phyloP scores from a whole-genome alignment of 37 sponge, comb jelly and placozoan genomes.

The Theonella swinhoei region DNA sequence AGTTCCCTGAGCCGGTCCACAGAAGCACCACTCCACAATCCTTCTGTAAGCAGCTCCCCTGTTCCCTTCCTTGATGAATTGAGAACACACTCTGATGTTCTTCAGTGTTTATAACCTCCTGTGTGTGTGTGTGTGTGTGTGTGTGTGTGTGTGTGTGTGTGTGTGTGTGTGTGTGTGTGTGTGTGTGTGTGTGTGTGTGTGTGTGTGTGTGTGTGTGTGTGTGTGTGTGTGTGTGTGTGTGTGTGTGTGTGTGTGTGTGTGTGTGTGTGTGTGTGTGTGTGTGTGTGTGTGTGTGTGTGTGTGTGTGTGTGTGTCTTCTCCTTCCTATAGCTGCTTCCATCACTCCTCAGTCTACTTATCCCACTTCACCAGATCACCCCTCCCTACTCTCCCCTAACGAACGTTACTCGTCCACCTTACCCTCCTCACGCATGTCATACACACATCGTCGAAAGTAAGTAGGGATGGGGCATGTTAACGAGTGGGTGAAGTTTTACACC shows the following conservation, averaged over 20 bases:
- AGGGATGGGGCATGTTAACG: neutral
- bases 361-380: slow-evolving; percentile 16
- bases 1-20: slow-evolving; percentile 57
- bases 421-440: neutral
- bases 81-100: slow-evolving; percentile 96
- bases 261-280: slow-evolving; percentile 69
- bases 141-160: slow-evolving; percentile 68
- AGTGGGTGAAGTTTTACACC: neutral
- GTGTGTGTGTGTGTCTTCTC: slow-evolving; percentile 19
- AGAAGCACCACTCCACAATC: slow-evolving; percentile 25
- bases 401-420: neutral
- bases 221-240: slow-evolving; percentile 61
- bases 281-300: slow-evolving; percentile 46
- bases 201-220: slow-evolving; percentile 68
- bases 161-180: slow-evolving; percentile 67
- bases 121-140: slow-evolving; percentile 46
- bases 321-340: neutral
- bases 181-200: slow-evolving; percentile 63
- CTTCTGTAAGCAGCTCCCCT: slow-evolving; percentile 49
- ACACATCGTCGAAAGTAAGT: neutral
- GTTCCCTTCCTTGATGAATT: slow-evolving; percentile 96
- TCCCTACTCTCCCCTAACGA: neutral
- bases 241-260: slow-evolving; percentile 62
- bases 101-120: slow-evolving; percentile 85
- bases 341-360: neutral